phyloP scores from a whole-genome alignment of 2,888 invertebrate genomes.

The Anthrax anthrax region DNA sequence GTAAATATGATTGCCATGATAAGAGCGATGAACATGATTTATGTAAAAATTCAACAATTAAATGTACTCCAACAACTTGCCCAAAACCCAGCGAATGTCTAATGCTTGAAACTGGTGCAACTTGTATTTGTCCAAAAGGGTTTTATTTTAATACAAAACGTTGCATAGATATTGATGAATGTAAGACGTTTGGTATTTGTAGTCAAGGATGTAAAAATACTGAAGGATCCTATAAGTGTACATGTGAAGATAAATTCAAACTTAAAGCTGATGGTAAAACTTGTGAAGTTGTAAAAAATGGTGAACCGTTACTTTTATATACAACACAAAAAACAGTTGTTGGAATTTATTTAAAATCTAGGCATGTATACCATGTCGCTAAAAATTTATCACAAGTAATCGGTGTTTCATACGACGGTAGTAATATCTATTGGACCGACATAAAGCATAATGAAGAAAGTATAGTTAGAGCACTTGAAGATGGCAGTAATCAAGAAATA shows the following conservation, averaged over 20 bases:
- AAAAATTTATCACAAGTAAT: conserved; percentile 40
- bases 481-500: conserved; percentile 45
- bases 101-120: conserved; percentile 37
- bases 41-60: conserved; percentile 23
- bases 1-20: conserved; percentile 42
- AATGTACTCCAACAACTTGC: conserved; percentile 22
- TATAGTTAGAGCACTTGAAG: conserved; percentile 47
- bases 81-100: conserved; percentile 31
- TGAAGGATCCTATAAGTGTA: conserved; percentile 44
- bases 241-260: conserved; percentile 45
- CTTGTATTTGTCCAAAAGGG: conserved; percentile 44
- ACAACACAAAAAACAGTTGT: conserved; percentile 50
- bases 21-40: conserved; percentile 43
- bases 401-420: conserved; percentile 57
- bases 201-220: conserved; percentile 52
- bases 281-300: conserved; percentile 41
- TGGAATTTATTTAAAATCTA: conserved; percentile 44
- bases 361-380: conserved; percentile 33
- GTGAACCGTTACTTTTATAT: conserved; percentile 54
- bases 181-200: conserved; percentile 46
- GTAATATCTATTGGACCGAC: conserved; percentile 65
- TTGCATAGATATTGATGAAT: conserved; percentile 47
- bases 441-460: conserved; percentile 53
- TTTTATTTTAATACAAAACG: conserved; percentile 19
- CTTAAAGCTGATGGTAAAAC: conserved; percentile 38